Evolutionary conservation across 2,797 vertebrate genomes (phyloP), one percentile per base, ranked within the genome.

Genomic region (Coracias cyanogaster): DNA sequence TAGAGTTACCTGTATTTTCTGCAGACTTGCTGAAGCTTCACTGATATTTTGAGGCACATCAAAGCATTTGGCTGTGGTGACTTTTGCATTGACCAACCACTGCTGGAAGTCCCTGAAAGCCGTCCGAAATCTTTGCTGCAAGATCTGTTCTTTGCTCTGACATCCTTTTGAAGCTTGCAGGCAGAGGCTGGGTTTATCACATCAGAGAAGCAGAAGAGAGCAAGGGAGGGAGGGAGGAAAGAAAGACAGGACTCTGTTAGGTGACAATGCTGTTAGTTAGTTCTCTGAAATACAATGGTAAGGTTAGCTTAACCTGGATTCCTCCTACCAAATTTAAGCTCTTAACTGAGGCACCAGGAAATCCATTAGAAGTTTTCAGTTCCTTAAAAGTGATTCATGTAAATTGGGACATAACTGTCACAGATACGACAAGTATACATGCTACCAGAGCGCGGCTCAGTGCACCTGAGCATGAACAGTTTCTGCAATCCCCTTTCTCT

Each of bases 11-110:
- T 99, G 99, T 97, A 99, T 99, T 98, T 98, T 99, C 97, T 99
- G 99, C 82, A 99, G 97, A 93, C 98, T 99, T 28, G 97, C 93
- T 5, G 98, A 98, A 69, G 98, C 98, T 97, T 99, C 99, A 6
- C 31, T 97, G 82, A 99, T 96, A 97, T 98, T 99, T 81, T 99
- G 98, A 94, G 99, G 99, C 6, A 98, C 97, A 3, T 99, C 99
- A 60, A 99, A 99, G 94, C 99, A 99, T 94, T 99, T 99, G 89
- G 99, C 98, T 0, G 99, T 99, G 89, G 98, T 98, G 96, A 99
- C 99, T 98, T 99, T 99, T 67, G 99, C 98, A 51, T 98, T 99
- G 84, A 99, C 98, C 94, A 99, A 77, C 99, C 99, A 99, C 89
- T 99, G 99, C 94, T 99, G 99, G 96, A 99, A 99, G 67, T 99